Evolutionary conservation across 2,888 invertebrate genomes (phyloP).

Genomic region (Leptinotarsa tumamoca): DNA sequence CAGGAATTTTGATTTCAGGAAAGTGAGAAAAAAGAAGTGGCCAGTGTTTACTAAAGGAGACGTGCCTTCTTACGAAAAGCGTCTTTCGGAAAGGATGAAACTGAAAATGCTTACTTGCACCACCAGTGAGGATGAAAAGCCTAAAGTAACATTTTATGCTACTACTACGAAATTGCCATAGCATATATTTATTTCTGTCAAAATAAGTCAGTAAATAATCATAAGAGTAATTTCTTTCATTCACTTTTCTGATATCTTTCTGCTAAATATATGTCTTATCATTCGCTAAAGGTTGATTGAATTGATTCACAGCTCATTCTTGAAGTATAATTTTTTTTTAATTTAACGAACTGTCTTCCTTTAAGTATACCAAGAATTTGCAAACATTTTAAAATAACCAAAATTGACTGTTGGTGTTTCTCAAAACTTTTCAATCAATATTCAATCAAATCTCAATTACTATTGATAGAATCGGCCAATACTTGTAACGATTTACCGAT

Average conservation of each 20-base stretch:
- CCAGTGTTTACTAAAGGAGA: constrained; percentile 17
- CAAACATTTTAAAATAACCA: too few relatives aligned
- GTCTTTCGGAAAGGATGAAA: constrained; percentile 20
- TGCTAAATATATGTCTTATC: not conserved
- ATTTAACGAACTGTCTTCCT: too few relatives aligned
- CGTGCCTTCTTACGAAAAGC: constrained; percentile 19
- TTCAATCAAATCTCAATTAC: too few relatives aligned
- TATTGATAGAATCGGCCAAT: too few relatives aligned
- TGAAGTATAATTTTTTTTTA: too few relatives aligned
- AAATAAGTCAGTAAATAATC: constrained; percentile 1
- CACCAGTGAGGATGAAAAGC: constrained; percentile 21
- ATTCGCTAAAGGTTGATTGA: too few relatives aligned
- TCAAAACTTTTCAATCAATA: too few relatives aligned
- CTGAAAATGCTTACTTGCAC: constrained; percentile 12
- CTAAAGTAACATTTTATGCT: constrained; percentile 21
- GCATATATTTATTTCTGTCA: constrained; percentile 1
- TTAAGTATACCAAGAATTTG: too few relatives aligned
- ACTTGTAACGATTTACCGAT: too few relatives aligned
- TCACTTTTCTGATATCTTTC: not conserved
- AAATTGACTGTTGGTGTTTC: too few relatives aligned
- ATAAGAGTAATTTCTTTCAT: not conserved
- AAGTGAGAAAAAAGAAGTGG: constrained; percentile 16
- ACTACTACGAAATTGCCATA: constrained; percentile 21
- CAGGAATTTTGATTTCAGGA: constrained; percentile 7
- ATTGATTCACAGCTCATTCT: too few relatives aligned